Conservation (phyloP, 2,888 invertebrate species). For the Leptopilina drosophilae region DNA sequence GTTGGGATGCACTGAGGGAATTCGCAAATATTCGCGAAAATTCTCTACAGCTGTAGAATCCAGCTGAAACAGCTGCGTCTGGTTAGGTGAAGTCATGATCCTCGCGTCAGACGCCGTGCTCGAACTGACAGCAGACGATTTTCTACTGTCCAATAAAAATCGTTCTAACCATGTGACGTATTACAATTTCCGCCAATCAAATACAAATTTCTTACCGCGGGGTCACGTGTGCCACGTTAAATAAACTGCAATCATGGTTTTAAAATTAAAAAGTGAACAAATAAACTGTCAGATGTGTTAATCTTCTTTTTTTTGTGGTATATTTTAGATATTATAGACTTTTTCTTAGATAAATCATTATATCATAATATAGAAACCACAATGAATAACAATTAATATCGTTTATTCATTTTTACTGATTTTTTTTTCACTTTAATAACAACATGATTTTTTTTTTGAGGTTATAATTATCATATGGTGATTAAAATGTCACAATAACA, state of each 20-base stretch:
- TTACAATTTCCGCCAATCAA: not conserved
- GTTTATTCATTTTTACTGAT: no score
- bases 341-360: no score
- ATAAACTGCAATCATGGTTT: not conserved
- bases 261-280: no score
- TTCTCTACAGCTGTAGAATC: conserved; percentile 83
- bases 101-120: conserved; percentile 20
- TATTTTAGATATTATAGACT: not conserved
- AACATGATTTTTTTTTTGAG: no score
- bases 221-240: conserved; percentile 1
- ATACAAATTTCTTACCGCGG: not conserved
- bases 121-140: conserved; percentile 11
- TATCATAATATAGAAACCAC: no score
- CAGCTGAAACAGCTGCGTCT: conserved; percentile 61
- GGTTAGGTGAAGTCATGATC: conserved; percentile 50
- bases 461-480: no score
- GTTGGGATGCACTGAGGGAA: conserved; percentile 92
- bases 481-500: no score
- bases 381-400: no score
- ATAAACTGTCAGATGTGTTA: no score
- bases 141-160: not conserved
- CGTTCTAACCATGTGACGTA: not conserved
- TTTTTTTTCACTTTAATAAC: no score
- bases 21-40: conserved; percentile 90
- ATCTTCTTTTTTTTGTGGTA: no score